phyloP scores from a whole-genome alignment of 2,888 invertebrate species.

The Homarus gammarus region DNA sequence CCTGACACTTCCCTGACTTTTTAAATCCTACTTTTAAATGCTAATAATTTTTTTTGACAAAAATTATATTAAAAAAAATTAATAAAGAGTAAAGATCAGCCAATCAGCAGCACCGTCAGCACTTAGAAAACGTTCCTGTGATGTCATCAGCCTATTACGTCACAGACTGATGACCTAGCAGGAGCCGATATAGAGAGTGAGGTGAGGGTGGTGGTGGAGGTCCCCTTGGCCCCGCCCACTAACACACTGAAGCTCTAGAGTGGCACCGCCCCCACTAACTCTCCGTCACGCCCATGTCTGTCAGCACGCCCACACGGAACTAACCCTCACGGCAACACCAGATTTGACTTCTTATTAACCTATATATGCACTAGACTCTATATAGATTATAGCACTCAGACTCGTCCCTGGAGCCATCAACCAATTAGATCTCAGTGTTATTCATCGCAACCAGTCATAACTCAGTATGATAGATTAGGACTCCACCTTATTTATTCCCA shows the following conservation, averaged over 20 bases:
- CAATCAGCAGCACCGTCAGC: conserved; percentile 1
- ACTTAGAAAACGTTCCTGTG: background rate
- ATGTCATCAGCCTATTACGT: background rate
- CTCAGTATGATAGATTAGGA: background rate
- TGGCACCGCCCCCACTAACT: conserved; percentile 54
- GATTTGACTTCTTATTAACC: conserved; percentile 22
- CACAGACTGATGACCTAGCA: background rate
- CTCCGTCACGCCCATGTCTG: conserved; percentile 45
- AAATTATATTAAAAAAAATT: too few relatives aligned
- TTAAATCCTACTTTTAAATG: too few relatives aligned
- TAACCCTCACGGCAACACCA: conserved; percentile 28
- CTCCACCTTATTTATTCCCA: background rate
- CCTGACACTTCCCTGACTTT: too few relatives aligned
- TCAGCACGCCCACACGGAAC: conserved; percentile 39
- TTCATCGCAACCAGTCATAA: background rate
- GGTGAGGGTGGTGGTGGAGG: conserved; percentile 27
- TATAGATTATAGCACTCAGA: conserved; percentile 37
- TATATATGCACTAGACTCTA: conserved; percentile 33
- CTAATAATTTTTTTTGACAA: too few relatives aligned
- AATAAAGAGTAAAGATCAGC: background rate
- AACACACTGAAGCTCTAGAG: conserved; percentile 58
- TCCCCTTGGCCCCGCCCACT: conserved; percentile 39
- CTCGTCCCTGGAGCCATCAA: conserved; percentile 10
- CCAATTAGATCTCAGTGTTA: conserved; percentile 2
- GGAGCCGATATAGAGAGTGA: background rate